phyloP scores from a whole-genome alignment of 2,113 vertebrate species.

The Gallinago paraguaiae region DNA sequence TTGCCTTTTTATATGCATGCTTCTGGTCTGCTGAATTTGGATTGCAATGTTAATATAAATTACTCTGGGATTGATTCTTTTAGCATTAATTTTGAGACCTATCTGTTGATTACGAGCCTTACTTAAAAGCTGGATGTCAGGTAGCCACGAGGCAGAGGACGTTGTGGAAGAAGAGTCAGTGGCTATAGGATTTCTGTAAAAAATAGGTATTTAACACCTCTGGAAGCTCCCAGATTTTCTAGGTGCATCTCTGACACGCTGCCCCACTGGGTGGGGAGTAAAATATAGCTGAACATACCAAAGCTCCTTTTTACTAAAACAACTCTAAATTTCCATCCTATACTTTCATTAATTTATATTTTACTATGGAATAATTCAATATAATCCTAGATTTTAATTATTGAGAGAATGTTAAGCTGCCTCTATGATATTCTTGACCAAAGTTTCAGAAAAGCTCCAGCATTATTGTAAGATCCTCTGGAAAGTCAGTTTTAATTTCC shows the following conservation, averaged over 20 bases:
- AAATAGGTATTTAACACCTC: neutral
- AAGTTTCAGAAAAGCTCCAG: neutral
- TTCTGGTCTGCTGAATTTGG: neutral
- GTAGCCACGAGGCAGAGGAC: neutral
- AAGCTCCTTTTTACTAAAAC: neutral
- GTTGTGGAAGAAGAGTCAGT: neutral
- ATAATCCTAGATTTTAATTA: neutral
- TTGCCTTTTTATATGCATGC: neutral
- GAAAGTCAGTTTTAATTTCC: slow-evolving; percentile 43
- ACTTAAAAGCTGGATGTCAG: neutral
- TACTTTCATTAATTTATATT: neutral
- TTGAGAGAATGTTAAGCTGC: neutral
- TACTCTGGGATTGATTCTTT: neutral
- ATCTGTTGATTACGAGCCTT: neutral
- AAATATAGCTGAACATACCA: neutral
- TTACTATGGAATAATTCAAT: neutral
- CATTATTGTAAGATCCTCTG: neutral
- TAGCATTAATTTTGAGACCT: neutral
- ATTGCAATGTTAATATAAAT: neutral
- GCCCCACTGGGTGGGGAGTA: neutral
- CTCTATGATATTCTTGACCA: neutral
- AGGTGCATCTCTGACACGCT: neutral
- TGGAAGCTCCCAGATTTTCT: neutral
- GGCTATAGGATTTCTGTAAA: neutral
- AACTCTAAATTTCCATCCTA: neutral